Evolutionary conservation across 2,113 vertebrate genomes (phyloP), one percentile per base, ranked within the genome.

Genomic region (Trichomycterus rosablanca): DNA sequence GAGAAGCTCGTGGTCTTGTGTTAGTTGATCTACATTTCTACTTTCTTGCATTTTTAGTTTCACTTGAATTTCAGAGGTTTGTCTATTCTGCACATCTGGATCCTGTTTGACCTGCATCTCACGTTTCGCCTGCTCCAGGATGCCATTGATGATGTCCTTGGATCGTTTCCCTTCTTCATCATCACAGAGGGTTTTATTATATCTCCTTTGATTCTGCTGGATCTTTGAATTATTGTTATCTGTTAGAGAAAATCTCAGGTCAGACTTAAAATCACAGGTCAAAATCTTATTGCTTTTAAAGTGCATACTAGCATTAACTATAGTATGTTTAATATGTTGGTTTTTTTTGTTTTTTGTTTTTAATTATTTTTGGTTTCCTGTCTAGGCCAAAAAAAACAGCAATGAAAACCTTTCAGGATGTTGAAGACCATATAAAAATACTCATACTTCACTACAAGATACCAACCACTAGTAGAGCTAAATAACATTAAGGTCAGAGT

Each of bases 101-200:
- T 92, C 89, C 77, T 95, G 91, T 77, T 98, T 93, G 0, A 90
- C 91, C 74, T 94, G 90, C 94, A 97, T 97, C 82, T 98, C 93
- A 9, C 90, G 83, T 68, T 92, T 86, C 0, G 94, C 93, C 71
- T 95, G 93, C 67, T 97, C 92, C 56, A 98, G 80, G 76, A 98
- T 97, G 81, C 58, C 90, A 78, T 93, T 95, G 73, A 98, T 97
- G 76, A 92, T 90, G 0, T 97, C 91, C 30, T 98, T 93, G 0
- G 95, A 98, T 78, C 81, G 80, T 84, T 83, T 84, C 9, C 66
- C 48, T 3, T 73, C 7, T 0, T 70, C 44, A 55, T 82, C 78
- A 0, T 84, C 74, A 79, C n/a, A 16, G n/a, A 22, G 11, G 14
- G 46, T 26, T 30, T 9, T 37, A 74, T 63, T 0, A 67, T 68